These are phyloP conservation scores for Oncorhynchus kisutch DNA, from an alignment of 2,113 vertebrate genomes.

Conservation along the genomic window DNA sequence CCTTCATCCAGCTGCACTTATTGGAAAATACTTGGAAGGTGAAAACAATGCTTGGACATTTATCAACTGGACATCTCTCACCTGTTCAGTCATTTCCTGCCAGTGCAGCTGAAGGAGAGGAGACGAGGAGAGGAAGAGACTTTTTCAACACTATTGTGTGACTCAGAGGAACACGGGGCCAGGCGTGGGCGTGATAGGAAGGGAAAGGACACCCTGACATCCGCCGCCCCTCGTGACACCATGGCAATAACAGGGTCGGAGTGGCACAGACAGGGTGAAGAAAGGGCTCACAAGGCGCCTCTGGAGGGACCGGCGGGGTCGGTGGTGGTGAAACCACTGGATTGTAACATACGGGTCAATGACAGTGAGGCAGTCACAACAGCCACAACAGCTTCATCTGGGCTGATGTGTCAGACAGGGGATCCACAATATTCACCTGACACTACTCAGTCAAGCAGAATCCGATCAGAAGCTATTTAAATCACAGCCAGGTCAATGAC, in stretches of 20 bases:
- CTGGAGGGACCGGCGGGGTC: constrained; percentile 2
- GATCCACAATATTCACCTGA: too few species aligned
- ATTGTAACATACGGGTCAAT: constrained; percentile 34
- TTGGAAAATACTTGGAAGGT: too few species aligned
- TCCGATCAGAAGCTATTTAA: too few species aligned
- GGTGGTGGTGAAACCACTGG: not conserved
- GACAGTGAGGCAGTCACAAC: not conserved
- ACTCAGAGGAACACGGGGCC: constrained; percentile 33
- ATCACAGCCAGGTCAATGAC: too few species aligned
- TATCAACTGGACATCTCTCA: too few species aligned
- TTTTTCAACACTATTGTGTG: constrained; percentile 11
- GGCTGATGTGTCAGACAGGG: too few species aligned
- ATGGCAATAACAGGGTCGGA: constrained; percentile 28
- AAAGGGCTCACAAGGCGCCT: constrained; percentile 29
- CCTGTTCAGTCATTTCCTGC: too few species aligned
- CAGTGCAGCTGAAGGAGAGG: too few species aligned
- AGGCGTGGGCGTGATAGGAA: constrained; percentile 34
- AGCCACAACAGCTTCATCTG: too few species aligned
- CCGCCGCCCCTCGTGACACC: constrained; percentile 30
- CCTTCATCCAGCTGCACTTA: too few species aligned
- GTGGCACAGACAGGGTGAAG: constrained; percentile 39
- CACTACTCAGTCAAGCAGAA: too few species aligned
- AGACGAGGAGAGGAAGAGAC: not conserved
- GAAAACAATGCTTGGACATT: too few species aligned
- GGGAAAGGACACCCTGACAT: constrained; percentile 37